Base-by-base conservation (phyloP, 2,888 invertebrate species). In the Catocala fraxini region DNA sequence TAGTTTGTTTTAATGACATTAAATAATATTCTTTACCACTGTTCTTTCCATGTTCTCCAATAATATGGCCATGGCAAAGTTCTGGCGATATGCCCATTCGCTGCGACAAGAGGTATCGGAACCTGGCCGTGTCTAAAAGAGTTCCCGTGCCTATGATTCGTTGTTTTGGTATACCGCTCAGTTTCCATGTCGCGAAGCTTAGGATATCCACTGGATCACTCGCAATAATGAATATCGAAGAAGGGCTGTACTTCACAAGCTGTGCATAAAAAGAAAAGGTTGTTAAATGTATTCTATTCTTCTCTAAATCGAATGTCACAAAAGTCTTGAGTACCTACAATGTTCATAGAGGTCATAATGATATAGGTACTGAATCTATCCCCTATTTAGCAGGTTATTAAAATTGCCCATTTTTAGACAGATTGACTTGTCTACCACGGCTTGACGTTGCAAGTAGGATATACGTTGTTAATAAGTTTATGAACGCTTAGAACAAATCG, bases 131-230 rank as follows among this genome's bases (percentile, higher is more conserved):
- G 86, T 98, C 98, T 78, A 98, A 92, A 88, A 98, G 97, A 34
- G 98, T 98, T 39, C 98, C 98, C 51, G 97, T 97, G 13, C 98
- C 98, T 80, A 98, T 96, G 35, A 98, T 96, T 33, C 96, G 95
- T 79, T 97, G 95, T 83, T 96, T 96, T 11, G 98, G 97, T 57
- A 98, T 91, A 7, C 97, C 97, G 58, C 97, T 97, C 39, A 98
- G 81, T 84, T 97, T 97, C 98, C 98, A 98, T 9, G 98, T 96
- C 0, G 97, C 96, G 85, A 97, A 97, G 0, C 97, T 97, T 80
- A 98, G 91, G 63, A 98, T 96, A 83, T 98, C 98, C 0, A 97
- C 97, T 6, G 98, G 98, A 83, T 98, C 98, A 68, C 97, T 97
- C n/a, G 98, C 97, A 80, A 98, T 95, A 65, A 98, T 81, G 33